phyloP scores from a whole-genome alignment of 2,888 invertebrate species.

The Andrena trimmerana region DNA sequence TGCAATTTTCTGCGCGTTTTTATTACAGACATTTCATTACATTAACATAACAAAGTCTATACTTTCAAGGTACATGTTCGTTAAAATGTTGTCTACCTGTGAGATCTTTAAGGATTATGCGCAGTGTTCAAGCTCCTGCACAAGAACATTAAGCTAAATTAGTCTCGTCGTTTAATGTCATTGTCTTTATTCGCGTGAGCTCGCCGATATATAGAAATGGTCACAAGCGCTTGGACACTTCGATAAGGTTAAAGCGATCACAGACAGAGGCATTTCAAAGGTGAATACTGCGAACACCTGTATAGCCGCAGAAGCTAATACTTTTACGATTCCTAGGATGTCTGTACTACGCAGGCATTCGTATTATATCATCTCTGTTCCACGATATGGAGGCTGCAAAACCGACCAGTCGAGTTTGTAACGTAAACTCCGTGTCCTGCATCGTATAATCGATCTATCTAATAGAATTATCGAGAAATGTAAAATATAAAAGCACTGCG shows the following conservation, averaged over 20 bases:
- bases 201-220: conserved; percentile 56
- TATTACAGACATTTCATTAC: conserved; percentile 84
- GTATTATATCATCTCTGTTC: conserved; percentile 68
- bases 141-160: conserved; percentile 70
- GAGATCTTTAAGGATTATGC: conserved; percentile 82
- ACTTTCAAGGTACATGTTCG: conserved; percentile 85
- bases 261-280: conserved; percentile 79
- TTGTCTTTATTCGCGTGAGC: conserved; percentile 55
- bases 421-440: conserved; percentile 72
- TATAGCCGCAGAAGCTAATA: conserved; percentile 71
- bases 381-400: conserved; percentile 73
- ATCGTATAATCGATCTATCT: conserved; percentile 61
- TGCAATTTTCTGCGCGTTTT: conserved; percentile 77
- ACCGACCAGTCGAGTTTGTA: conserved; percentile 74
- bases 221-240: conserved; percentile 79
- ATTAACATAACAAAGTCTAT: conserved; percentile 85
- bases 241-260: conserved; percentile 81
- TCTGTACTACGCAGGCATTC: conserved; percentile 72
- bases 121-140: conserved; percentile 80
- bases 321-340: conserved; percentile 71
- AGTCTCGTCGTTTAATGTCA: conserved; percentile 67
- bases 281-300: conserved; percentile 73
- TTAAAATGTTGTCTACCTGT: conserved; percentile 83
- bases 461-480: conserved; percentile 52
- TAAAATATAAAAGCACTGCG: conserved; percentile 50